Evolutionary conservation across 2,797 vertebrate species (phyloP), one percentile per base, ranked within the genome.

Genomic region (Melanotaenia nigrans): DNA sequence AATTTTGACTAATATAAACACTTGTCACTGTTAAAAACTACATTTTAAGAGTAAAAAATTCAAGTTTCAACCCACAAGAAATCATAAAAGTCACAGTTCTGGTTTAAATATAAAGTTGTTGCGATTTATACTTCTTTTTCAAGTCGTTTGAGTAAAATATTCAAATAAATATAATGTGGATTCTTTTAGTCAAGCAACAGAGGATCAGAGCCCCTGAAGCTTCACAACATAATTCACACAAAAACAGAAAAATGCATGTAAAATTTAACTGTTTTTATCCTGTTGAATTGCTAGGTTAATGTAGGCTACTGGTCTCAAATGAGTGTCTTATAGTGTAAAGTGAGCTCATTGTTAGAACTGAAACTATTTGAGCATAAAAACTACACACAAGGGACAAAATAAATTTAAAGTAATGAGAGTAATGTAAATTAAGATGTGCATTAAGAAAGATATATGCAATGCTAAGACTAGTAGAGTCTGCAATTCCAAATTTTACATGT

Each of bases 311-410:
- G 3, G 3, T 18, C 40, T n/a, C 6, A 18, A 25, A 53, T n/a
- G 51, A 28, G 13, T 14, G 24, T 61, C 64, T 42, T 57, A 63
- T 54, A 11, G 25, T 60, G n/a, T 5, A 30, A 66, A 35, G 61
- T 5, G 20, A 49, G 9, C 40, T 63, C 57, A 20, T 47, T 55
- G 16, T 53, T 22, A n/a, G 55, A 62, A 45, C n/a, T 67, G 0
- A 57, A 22, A 3, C 20, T 18, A 32, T 30, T 59, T 63, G 14
- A 51, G 7, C 5, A 65, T 5, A 56, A 32, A 59, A 74, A 57
- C 3, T 63, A 36, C 5, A 38, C 67, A 71, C 22, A 56, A 12
- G 32, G 9, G 13, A 49, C 20, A 9, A 56, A 66, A 5, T 6
- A 36, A 11, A 11, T 47, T 1, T 30, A 56, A 22, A 40, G 4